Percentiles rank a stretch among this genome's conserved stretches.
These are phyloP conservation scores for Leucoraja ocellata DNA, from an alignment of 2,797 vertebrate genomes.

Conservation along the genomic window DNA sequence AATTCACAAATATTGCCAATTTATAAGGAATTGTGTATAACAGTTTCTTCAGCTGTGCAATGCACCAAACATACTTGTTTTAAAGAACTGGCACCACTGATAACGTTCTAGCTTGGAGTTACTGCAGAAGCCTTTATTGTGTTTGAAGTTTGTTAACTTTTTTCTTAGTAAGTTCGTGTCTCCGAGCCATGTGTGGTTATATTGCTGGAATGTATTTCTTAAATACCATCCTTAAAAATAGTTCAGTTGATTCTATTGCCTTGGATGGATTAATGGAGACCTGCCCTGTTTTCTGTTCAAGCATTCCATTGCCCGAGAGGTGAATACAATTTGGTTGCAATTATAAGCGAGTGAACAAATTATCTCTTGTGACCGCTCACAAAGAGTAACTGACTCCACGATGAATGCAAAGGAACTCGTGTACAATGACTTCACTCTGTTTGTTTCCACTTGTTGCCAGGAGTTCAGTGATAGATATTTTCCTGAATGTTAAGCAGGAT, in stretches of 20 bases:
- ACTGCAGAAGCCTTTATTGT: not conserved
- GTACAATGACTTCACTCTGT: not conserved
- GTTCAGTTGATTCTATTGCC: not conserved
- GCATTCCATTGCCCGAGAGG: not conserved
- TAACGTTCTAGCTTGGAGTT: not conserved
- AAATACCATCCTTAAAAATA: not conserved
- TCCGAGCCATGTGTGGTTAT: not conserved
- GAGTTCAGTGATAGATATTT: not conserved
- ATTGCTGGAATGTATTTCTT: not conserved
- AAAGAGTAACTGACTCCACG: not conserved
- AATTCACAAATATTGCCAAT: not conserved
- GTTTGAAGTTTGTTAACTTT: not conserved
- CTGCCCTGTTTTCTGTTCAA: not conserved
- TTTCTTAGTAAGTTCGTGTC: not conserved
- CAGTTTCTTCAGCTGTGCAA: not conserved
- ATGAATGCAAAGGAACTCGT: not conserved
- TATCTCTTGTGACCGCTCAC: not conserved
- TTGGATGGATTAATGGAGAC: not conserved
- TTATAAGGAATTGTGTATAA: not conserved
- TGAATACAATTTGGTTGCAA: not conserved
- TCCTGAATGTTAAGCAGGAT: not conserved
- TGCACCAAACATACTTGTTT: not conserved
- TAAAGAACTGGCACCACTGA: not conserved
- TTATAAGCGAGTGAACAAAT: not conserved
- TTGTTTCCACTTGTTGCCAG: not conserved